Conservation (phyloP, 2,113 vertebrate species). For the Camelus bactrianus region DNA sequence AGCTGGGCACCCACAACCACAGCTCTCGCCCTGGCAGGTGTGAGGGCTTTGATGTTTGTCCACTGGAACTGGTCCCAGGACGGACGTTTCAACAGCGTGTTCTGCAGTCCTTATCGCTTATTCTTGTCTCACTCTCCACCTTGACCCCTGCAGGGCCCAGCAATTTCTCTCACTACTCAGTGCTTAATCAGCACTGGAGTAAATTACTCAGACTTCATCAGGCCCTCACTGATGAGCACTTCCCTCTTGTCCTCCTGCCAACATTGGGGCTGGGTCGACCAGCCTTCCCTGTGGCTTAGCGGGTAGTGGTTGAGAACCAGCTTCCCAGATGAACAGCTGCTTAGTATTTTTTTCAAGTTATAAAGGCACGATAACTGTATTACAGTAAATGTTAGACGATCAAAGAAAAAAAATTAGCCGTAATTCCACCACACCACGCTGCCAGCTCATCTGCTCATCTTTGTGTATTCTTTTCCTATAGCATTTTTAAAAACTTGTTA, state of each 20-base stretch:
- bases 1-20: background rate
- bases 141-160: background rate
- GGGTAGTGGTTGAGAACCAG: background rate
- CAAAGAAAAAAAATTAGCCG: background rate
- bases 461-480: background rate
- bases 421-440: background rate
- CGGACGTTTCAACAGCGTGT: background rate
- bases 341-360: background rate
- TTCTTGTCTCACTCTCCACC: background rate
- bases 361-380: background rate
- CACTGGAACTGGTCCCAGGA: background rate
- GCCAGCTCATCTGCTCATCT: background rate
- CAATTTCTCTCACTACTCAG: background rate
- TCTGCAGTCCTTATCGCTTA: background rate
- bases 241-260: background rate
- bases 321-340: background rate
- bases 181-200: background rate
- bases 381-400: background rate
- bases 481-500: background rate
- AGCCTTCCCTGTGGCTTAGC: background rate
- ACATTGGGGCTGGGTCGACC: fast-evolving
- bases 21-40: background rate
- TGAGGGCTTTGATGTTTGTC: background rate
- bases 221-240: background rate
- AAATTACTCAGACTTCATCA: background rate